Evolutionary conservation across 2,113 vertebrate genomes (phyloP), one percentile per base, ranked within the genome.

Genomic region (Australoheros scitulus): DNA sequence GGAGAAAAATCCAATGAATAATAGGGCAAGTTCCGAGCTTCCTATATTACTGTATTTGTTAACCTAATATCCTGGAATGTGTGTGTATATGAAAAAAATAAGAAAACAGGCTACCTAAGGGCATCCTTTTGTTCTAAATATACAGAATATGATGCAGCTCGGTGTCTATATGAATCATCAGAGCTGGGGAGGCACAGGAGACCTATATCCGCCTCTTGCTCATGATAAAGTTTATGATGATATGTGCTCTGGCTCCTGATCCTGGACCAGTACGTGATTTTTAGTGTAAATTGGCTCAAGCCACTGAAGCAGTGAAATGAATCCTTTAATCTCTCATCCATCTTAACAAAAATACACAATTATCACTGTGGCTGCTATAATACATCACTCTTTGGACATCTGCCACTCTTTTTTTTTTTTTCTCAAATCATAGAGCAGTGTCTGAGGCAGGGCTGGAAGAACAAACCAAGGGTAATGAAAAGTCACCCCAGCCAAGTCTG

Each of bases 151-250:
- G 87, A 89, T 89, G 83, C 82, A 80, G 75, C 61, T 87, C 24
- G 2, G 11, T 14, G 64, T 60, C 79, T 85, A 77, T 80, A 83
- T 92, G 92, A 94, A 92, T 93, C 93, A 94, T 76, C 81, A 65
- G 74, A 63, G 61, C 82, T 68, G 18, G 11, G 85, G 60, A 61
- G 76, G 57, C 36, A 68, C 63, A 76, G 63, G 77, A 89, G 64
- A 91, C 80, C 86, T 87, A 81, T 87, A 90, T 88, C 76, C 77
- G 20, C 82, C 76, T 84, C 80, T 29, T 82, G 60, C 72, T 84
- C 78, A 65, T 87, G 60, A 86, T 86, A 83, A 91, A 92, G 84
- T 92, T 91, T 78, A 78, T 74, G 22, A 70, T 65, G 81, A 81
- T 76, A 43, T 84, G 82, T 82, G 59, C 43, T 84, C 82, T 41